These are phyloP conservation scores for Synanthedon formicaeformis DNA, from an alignment of 2,888 invertebrate species.

Conservation along the genomic window DNA sequence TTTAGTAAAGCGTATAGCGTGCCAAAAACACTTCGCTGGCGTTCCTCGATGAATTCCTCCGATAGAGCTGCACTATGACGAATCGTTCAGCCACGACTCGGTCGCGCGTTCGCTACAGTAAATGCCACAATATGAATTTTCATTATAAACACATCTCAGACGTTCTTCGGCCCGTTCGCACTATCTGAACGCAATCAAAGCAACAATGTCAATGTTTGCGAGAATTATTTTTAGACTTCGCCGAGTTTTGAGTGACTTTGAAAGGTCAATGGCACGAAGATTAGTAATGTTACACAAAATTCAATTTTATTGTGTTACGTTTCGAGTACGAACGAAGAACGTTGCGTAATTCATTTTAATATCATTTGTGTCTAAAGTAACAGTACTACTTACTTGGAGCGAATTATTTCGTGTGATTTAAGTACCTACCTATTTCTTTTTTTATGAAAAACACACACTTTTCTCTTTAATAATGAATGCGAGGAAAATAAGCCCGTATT, in stretches of 20 bases:
- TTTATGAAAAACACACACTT: background rate
- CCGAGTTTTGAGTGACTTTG: background rate
- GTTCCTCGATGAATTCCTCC: constrained; percentile 27
- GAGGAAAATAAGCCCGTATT: constrained; percentile 27
- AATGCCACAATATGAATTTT: background rate
- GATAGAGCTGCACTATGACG: constrained; percentile 27
- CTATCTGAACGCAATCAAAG: background rate
- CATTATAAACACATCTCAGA: background rate
- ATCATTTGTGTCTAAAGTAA: no score
- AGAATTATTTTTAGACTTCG: background rate
- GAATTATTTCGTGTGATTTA: no score
- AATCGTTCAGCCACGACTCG: constrained; percentile 10
- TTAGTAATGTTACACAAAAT: background rate
- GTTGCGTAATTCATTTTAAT: no score
- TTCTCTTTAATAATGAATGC: constrained; percentile 9
- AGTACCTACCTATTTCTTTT: background rate
- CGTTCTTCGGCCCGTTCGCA: no score
- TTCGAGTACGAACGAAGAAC: no score
- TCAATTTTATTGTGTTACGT: no score
- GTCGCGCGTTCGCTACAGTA: background rate
- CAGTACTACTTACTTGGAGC: no score
- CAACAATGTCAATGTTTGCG: background rate
- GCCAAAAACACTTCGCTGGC: constrained; percentile 39
- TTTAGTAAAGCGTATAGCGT: constrained; percentile 17
- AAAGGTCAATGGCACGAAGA: background rate